phyloP scores from a whole-genome alignment of 2,797 vertebrate species.

The Platyrinchus mystaceus region DNA sequence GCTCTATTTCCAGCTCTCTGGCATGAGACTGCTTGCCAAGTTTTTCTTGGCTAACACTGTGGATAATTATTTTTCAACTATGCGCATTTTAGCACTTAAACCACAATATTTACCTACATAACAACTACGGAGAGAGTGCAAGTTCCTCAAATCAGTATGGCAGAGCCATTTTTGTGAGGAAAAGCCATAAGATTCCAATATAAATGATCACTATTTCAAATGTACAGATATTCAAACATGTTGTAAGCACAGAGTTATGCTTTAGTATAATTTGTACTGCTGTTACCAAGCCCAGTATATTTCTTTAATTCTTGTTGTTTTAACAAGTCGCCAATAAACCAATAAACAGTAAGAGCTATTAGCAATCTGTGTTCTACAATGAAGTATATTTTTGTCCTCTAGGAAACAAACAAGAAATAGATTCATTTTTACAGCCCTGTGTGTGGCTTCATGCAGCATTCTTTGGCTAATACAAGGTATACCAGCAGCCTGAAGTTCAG shows the following conservation, averaged over 20 bases:
- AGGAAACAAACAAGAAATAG: background rate
- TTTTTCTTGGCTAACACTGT: slow-evolving; percentile 42
- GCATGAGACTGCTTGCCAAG: slow-evolving; percentile 19
- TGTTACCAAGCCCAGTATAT: background rate
- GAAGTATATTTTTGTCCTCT: background rate
- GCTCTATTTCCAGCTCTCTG: background rate
- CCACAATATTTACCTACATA: slow-evolving; percentile 52
- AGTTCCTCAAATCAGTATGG: background rate
- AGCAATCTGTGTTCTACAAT: background rate
- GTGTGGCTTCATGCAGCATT: fast-evolving
- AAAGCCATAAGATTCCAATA: background rate
- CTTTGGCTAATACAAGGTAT: background rate
- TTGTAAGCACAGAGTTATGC: background rate
- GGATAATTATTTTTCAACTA: slow-evolving; percentile 54
- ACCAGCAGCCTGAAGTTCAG: background rate
- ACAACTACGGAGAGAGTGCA: background rate
- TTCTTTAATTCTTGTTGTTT: background rate
- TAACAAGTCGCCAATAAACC: background rate
- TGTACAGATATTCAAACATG: background rate
- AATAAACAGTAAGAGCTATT: background rate
- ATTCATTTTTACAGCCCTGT: background rate
- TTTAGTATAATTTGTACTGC: background rate
- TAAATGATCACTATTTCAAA: background rate
- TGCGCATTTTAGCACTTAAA: slow-evolving; percentile 55
- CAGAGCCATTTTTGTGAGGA: background rate